Conservation (phyloP, 1,140 invertebrate species). For the Saccostrea echinata region DNA sequence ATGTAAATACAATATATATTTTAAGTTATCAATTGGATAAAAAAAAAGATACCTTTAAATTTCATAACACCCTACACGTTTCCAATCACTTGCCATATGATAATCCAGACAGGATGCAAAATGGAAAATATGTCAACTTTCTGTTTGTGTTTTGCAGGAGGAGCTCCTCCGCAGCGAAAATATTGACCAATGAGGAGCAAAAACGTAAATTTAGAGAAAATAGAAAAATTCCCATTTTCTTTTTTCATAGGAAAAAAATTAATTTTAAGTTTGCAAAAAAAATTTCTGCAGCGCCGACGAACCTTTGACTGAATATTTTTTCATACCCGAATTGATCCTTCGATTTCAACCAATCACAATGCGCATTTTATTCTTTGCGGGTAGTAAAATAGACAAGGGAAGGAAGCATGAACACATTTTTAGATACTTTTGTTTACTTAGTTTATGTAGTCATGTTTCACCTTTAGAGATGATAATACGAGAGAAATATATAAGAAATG, state of each 20-base stretch:
- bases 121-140: neutral
- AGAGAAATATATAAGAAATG: conserved; percentile 1
- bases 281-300: neutral
- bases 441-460: neutral
- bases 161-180: neutral
- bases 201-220: conserved; percentile 2
- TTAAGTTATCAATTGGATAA: neutral
- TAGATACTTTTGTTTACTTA: neutral
- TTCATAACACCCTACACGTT: neutral
- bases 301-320: neutral
- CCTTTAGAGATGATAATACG: neutral
- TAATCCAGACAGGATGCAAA: neutral
- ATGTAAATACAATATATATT: too few relatives aligned
- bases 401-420: neutral
- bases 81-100: neutral
- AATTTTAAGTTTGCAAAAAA: neutral
- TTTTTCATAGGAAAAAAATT: neutral
- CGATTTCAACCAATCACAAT: neutral
- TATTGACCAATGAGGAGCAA: neutral
- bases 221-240: neutral
- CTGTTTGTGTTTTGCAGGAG: neutral
- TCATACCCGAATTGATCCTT: neutral
- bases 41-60: neutral
- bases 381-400: neutral
- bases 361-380: neutral